Base-by-base conservation (phyloP, 2,888 invertebrate genomes). In the Drosophila niveifrons region DNA sequence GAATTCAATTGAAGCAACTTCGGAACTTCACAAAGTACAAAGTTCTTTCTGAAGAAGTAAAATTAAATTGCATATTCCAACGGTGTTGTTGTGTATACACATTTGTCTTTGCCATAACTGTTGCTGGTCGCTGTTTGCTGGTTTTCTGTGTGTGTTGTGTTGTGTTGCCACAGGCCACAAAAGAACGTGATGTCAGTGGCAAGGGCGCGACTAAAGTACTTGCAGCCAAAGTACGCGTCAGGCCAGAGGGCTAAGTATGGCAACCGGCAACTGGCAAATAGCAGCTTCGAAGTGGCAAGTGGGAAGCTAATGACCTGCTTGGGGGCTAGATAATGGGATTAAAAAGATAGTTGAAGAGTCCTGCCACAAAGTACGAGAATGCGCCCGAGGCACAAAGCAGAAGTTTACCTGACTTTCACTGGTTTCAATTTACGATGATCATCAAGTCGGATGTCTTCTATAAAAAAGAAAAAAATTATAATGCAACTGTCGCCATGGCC, bases 131-230 rank as follows among this genome's bases (percentile, higher is more conserved):
- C 17, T 17, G 17, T 1, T 17, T 17, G 23, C 1, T 23, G 23
- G 23, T 23, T 23, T 3, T 23, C 6, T 23, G 4, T 23, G 4
- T 23, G 23, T 36, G 36, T 39, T 57, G 57, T 51, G 57, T n/a
- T n/a, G n/a, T n/a, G n/a, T n/a, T n/a, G 44, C 29, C 53, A 28
- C 53, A 28, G 55, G 41, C 73, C 73, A 55, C 73, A 55, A 48
- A 48, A 47, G 61, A 80, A 88, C 88, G 88, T 89, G 88, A 89
- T 89, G 85, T 87, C 88, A 83, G 83, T 78, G 31, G 52, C 75
- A 71, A 71, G 72, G 71, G 73, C 78, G 72, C 73, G 76, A 57
- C 78, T 58, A 66, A 66, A 43, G 71, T 56, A 82, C 82, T 77
- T 75, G 74, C 36, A 11, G 36, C 36, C n/a, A 66, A 66, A 43